Percentiles rank a stretch among this genome's conserved stretches.
Conservation (phyloP, 2,797 vertebrate species). For the Oryzias dopingdopingensis region DNA sequence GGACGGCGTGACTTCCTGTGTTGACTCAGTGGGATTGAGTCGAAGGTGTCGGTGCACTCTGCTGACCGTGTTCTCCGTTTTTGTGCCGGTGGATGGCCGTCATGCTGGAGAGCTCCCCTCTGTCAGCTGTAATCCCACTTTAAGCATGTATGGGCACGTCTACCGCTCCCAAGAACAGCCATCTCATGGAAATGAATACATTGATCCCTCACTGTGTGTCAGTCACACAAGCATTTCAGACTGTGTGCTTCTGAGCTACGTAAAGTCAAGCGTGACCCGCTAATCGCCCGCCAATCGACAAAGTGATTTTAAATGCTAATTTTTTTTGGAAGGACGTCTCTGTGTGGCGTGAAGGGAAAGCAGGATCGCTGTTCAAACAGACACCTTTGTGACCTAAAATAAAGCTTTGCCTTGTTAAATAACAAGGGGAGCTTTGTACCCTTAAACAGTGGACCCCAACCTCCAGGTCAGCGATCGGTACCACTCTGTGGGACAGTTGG, state of each 20-base stretch:
- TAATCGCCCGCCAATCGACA: slow-evolving; percentile 54
- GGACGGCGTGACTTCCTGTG: slow-evolving; percentile 44
- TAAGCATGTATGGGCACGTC: slow-evolving; percentile 81
- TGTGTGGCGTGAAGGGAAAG: background rate
- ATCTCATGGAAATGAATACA: slow-evolving; percentile 78
- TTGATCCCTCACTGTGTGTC: slow-evolving; percentile 73
- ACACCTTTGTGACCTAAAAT: slow-evolving; percentile 8
- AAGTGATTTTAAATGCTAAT: slow-evolving; percentile 62
- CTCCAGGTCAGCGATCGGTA: no score
- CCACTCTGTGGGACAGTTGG: no score
- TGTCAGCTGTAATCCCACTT: slow-evolving; percentile 71
- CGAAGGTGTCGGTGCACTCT: slow-evolving; percentile 57
- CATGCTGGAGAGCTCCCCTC: slow-evolving; percentile 51
- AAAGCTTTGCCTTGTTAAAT: slow-evolving; percentile 3
- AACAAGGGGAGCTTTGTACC: background rate
- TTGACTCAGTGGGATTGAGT: slow-evolving; percentile 76
- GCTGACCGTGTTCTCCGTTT: slow-evolving; percentile 58
- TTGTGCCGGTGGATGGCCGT: slow-evolving; percentile 31
- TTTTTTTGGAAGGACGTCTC: slow-evolving; percentile 20
- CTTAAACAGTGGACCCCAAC: background rate
- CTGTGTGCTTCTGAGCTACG: slow-evolving; percentile 50
- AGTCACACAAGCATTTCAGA: slow-evolving; percentile 72
- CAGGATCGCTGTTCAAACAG: slow-evolving; percentile 9
- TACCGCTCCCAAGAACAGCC: slow-evolving; percentile 58
- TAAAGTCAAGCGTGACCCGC: slow-evolving; percentile 73